These are phyloP conservation scores for Dromius quadrimaculatus DNA, from an alignment of 2,888 invertebrate species.

Conservation along the genomic window DNA sequence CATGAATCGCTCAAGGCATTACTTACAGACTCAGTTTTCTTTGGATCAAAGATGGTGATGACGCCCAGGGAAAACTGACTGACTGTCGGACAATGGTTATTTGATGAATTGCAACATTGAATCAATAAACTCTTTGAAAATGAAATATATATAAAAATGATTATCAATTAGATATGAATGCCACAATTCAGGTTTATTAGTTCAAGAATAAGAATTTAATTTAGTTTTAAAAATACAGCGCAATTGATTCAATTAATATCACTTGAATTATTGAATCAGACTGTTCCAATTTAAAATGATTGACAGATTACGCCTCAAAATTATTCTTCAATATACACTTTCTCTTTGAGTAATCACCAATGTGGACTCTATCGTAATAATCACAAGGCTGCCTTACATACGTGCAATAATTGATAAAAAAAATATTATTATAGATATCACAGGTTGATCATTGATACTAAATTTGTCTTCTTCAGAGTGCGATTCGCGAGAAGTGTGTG, in stretches of 20 bases:
- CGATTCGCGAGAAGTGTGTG: slow-evolving; percentile 22
- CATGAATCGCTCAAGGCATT: slow-evolving; percentile 19
- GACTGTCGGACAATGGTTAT: slow-evolving; percentile 36
- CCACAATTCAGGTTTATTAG: no score
- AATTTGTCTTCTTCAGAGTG: no score
- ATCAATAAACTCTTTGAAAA: no score
- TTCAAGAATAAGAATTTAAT: no score
- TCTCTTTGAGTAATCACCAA: slow-evolving; percentile 1
- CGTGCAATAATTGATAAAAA: no score
- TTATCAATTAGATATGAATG: no score
- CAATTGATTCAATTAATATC: slow-evolving; percentile 29
- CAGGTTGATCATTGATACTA: no score
- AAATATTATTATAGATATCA: no score
- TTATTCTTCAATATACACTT: slow-evolving; percentile 30
- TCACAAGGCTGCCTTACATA: slow-evolving; percentile 12
- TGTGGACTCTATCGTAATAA: slow-evolving; percentile 3
- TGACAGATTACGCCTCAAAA: slow-evolving; percentile 27
- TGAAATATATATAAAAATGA: no score
- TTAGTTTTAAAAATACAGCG: background rate
- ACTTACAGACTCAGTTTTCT: background rate
- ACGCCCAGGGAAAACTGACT: slow-evolving; percentile 27
- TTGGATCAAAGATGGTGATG: slow-evolving; percentile 7
- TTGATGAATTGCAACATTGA: slow-evolving; percentile 38
- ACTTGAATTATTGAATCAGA: slow-evolving; percentile 10
- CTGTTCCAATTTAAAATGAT: slow-evolving; percentile 19